A percentile compares a stretch with the other conserved stretches of the same genome.
phyloP scores from a whole-genome alignment of 2,113 vertebrate species.

The Chaetura pelagica region DNA sequence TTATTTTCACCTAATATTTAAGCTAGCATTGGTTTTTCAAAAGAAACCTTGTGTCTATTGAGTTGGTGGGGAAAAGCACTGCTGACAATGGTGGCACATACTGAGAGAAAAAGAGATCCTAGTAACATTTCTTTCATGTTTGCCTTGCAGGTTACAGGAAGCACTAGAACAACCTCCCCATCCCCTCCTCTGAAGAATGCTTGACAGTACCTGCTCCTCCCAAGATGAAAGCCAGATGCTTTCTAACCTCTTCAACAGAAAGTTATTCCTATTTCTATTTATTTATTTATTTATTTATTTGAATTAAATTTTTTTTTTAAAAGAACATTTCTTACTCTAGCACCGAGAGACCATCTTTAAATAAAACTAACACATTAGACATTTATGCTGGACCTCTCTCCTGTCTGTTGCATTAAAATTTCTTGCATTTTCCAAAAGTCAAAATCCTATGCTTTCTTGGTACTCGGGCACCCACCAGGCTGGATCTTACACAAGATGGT shows the following conservation, averaged over 20 bases:
- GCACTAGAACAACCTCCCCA: conserved; percentile 3
- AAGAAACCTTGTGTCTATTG: neutral
- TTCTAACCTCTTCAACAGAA: conserved; percentile 32
- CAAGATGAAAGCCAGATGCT: conserved; percentile 23
- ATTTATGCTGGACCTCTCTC: conserved; percentile 41
- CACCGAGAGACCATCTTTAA: conserved; percentile 60
- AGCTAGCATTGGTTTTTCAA: neutral
- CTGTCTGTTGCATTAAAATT: conserved; percentile 54
- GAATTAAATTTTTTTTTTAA: conserved; percentile 15
- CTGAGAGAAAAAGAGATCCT: neutral
- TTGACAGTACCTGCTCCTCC: conserved; percentile 39
- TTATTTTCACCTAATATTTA: neutral
- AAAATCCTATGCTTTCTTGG: conserved; percentile 18
- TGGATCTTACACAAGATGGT: neutral
- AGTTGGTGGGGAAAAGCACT: neutral
- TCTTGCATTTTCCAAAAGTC: conserved; percentile 12
- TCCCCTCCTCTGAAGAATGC: neutral
- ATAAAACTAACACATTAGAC: conserved; percentile 63
- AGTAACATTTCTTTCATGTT: neutral
- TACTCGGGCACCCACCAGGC: neutral
- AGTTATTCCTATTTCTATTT: conserved; percentile 69
- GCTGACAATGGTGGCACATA: rapidly evolving
- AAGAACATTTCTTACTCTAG: conserved; percentile 69
- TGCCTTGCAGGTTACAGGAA: conserved; percentile 57
- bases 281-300: conserved; percentile 79